phyloP scores from a whole-genome alignment of 2,888 invertebrate species.

The Tridacna crocea region DNA sequence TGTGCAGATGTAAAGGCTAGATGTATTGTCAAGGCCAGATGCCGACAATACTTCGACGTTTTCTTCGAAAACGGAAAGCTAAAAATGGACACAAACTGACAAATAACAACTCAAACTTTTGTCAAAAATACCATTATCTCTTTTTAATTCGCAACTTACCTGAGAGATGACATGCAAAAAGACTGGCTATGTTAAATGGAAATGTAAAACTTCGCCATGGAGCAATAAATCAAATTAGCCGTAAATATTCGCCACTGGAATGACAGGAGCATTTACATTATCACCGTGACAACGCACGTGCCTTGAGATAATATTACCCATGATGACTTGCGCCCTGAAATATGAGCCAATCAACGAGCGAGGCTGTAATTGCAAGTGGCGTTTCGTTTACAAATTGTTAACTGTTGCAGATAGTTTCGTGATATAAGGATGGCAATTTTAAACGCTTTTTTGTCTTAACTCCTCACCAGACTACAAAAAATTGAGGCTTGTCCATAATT shows the following conservation, averaged over 20 bases:
- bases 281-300: conserved; percentile 27
- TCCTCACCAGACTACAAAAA: not conserved
- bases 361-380: conserved; percentile 19
- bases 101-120: too few relatives aligned
- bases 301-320: conserved; percentile 26
- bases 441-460: not conserved
- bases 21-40: too few relatives aligned
- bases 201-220: not conserved
- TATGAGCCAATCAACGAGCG: conserved; percentile 22
- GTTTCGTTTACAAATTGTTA: conserved; percentile 19
- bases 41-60: too few relatives aligned
- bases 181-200: not conserved
- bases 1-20: too few relatives aligned
- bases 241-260: conserved; percentile 9
- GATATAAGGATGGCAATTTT: not conserved
- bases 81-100: too few relatives aligned
- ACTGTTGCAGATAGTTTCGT: conserved; percentile 19
- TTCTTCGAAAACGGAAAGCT: too few relatives aligned
- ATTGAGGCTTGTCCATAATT: not conserved
- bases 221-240: conserved; percentile 20
- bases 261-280: conserved; percentile 29
- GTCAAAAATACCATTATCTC: too few relatives aligned
- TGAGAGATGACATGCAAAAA: too few relatives aligned
- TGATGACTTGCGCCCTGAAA: conserved; percentile 19
- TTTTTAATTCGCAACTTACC: too few relatives aligned